phyloP scores from a whole-genome alignment of 2,797 vertebrate genomes.

The Rhinatrema bivittatum region DNA sequence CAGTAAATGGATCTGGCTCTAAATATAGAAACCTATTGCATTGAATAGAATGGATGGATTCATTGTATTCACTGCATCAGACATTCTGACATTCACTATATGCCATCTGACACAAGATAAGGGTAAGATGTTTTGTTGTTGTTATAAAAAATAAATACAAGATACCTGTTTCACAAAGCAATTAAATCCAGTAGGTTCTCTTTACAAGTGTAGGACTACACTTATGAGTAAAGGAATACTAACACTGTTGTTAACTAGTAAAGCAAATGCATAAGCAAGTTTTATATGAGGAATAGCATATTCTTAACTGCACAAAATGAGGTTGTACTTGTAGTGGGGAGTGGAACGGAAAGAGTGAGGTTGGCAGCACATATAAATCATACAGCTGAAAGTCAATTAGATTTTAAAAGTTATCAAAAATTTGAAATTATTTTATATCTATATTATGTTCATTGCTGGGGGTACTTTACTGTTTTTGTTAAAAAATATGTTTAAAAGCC shows the following conservation, averaged over 20 bases:
- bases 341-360: no score
- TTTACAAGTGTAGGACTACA: not conserved
- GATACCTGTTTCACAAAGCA: slow-evolving; percentile 2
- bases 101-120: slow-evolving; percentile 20
- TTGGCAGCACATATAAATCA: no score
- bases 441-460: no score
- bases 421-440: no score
- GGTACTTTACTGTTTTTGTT: no score
- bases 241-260: not conserved
- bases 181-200: slow-evolving; percentile 3
- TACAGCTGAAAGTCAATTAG: no score
- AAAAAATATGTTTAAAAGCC: no score
- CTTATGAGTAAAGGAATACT: not conserved
- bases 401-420: no score
- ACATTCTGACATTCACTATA: slow-evolving; percentile 35
- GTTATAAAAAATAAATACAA: slow-evolving; percentile 9
- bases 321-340: no score
- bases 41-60: not conserved
- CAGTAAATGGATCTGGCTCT: slow-evolving; percentile 12
- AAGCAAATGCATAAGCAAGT: not conserved
- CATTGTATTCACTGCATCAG: slow-evolving; percentile 4
- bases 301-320: no score
- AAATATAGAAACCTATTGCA: slow-evolving; percentile 11
- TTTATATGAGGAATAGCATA: no score
- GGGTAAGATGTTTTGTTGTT: slow-evolving; percentile 15